These are phyloP conservation scores for Cyprinodon variegatus DNA, from an alignment of 2,113 vertebrate genomes.

Conservation along the genomic window DNA sequence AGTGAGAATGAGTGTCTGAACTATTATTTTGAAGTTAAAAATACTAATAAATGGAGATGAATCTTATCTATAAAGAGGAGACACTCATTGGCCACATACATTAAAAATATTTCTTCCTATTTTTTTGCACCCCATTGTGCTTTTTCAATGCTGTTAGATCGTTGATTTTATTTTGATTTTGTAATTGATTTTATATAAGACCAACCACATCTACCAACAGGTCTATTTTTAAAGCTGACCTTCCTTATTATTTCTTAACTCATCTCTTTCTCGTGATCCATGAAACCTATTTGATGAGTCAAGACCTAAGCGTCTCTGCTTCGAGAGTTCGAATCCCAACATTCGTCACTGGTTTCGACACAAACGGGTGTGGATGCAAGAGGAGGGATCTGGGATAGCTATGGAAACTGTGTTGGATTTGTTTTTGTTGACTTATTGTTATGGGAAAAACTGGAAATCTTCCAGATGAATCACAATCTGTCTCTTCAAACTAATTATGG, in stretches of 20 bases:
- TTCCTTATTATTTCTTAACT: conserved; percentile 13
- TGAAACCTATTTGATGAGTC: background rate
- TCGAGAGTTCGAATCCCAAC: conserved; percentile 11
- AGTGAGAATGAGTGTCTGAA: background rate
- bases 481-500: background rate
- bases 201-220: background rate
- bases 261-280: conserved; percentile 19
- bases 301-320: conserved; percentile 10
- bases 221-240: background rate
- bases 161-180: background rate
- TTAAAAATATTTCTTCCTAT: background rate
- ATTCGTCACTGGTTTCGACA: conserved; percentile 58
- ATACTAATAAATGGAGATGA: background rate
- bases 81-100: no score
- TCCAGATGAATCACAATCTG: conserved; percentile 34
- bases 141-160: background rate
- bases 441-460: background rate
- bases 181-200: background rate
- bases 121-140: background rate
- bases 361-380: background rate
- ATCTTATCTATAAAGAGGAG: no score
- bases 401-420: conserved; percentile 12
- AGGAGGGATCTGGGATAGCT: background rate
- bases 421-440: conserved; percentile 7
- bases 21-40: background rate